Conservation (phyloP, 53 echinoderm and acorn worm genomes). For the Astropecten irregularis region DNA sequence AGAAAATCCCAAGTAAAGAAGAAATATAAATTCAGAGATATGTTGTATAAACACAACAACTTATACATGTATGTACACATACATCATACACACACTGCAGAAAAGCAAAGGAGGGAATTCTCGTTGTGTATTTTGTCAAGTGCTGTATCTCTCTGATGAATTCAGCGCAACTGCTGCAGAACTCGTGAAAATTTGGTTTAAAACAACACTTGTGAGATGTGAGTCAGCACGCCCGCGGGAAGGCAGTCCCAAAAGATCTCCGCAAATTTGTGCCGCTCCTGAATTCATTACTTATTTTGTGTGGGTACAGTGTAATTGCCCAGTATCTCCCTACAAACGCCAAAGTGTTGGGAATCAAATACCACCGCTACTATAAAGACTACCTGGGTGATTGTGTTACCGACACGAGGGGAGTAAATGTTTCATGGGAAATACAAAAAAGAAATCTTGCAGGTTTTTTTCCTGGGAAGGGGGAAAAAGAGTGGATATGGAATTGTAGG, state of each 20-base stretch:
- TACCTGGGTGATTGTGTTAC: conserved; percentile 49
- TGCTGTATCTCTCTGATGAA: too few relatives aligned
- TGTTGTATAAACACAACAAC: too few relatives aligned
- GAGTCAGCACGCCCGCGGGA: conserved; percentile 46
- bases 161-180: too few relatives aligned
- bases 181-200: conserved; percentile 49
- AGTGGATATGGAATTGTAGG: not conserved
- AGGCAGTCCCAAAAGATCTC: conserved; percentile 32
- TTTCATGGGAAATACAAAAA: not conserved
- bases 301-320: not conserved
- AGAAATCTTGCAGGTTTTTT: not conserved
- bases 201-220: conserved; percentile 40
- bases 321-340: not conserved
- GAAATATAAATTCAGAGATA: too few relatives aligned
- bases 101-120: too few relatives aligned
- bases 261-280: conserved; percentile 31
- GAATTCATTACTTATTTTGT: conserved; percentile 28
- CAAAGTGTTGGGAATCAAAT: conserved; percentile 16
- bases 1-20: too few relatives aligned
- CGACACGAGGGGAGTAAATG: not conserved
- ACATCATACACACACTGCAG: too few relatives aligned
- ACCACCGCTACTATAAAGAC: too few relatives aligned
- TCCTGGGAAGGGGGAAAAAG: too few relatives aligned
- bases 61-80: too few relatives aligned
- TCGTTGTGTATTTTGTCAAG: too few relatives aligned